These are phyloP conservation scores for Pectinophora gossypiella DNA, from an alignment of 1,140 invertebrate species.

Conservation along the genomic window DNA sequence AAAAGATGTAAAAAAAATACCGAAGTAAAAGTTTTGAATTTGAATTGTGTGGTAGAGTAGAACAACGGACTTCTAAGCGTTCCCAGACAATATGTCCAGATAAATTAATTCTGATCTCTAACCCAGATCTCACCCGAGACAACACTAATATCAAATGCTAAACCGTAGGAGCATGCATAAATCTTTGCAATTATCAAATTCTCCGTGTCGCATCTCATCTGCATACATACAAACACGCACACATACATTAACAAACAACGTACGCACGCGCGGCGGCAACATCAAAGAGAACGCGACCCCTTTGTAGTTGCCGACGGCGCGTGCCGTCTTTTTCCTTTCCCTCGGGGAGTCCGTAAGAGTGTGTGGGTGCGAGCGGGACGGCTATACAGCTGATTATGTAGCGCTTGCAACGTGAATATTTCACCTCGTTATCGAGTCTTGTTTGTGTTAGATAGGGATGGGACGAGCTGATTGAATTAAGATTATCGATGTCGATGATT, in stretches of 20 bases:
- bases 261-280: slow-evolving; percentile 67
- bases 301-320: slow-evolving; percentile 65
- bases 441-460: slow-evolving; percentile 73
- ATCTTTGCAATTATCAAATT: slow-evolving; percentile 75
- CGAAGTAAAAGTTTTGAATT: no score
- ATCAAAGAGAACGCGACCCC: slow-evolving; percentile 70
- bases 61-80: no score
- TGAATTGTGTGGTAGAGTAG: no score
- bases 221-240: slow-evolving; percentile 62
- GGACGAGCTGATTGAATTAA: slow-evolving; percentile 35
- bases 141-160: no score
- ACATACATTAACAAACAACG: slow-evolving; percentile 22
- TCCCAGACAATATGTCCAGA: no score
- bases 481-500: slow-evolving; percentile 42
- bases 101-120: no score
- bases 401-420: slow-evolving; percentile 71
- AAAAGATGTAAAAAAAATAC: no score
- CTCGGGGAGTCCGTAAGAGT: slow-evolving; percentile 28
- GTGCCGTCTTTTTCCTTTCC: slow-evolving; percentile 65
- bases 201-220: slow-evolving; percentile 63
- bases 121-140: no score
- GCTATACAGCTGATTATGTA: slow-evolving; percentile 53
- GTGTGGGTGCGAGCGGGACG: slow-evolving; percentile 46
- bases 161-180: no score
- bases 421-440: slow-evolving; percentile 75